Conservation (phyloP, 2,113 vertebrate species). For the Erpornis zantholeuca region DNA sequence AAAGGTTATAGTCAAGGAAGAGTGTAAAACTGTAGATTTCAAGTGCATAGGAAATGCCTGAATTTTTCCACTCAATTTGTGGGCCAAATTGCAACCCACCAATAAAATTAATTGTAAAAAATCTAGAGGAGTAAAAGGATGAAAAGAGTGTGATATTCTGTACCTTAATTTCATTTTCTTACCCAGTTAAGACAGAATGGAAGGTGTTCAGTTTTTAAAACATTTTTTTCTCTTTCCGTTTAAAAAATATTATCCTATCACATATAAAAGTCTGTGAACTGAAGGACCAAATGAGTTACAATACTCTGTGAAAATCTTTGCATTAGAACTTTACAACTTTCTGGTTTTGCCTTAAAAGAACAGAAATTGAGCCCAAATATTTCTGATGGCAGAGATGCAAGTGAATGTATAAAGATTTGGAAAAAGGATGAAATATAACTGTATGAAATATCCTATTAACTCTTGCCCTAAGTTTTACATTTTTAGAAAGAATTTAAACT, state of each 20-base stretch:
- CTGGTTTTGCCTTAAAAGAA: neutral
- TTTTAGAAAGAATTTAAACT: conserved; percentile 73
- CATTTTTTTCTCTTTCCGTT: neutral
- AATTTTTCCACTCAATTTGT: neutral
- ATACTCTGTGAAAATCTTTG: neutral
- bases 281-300: neutral
- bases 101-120: neutral
- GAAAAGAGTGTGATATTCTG: neutral
- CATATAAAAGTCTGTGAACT: neutral
- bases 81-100: neutral
- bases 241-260: neutral
- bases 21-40: neutral
- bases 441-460: conserved; percentile 74
- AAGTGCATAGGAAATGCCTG: neutral
- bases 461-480: conserved; percentile 68
- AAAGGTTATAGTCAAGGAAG: neutral
- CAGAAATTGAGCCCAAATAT: conserved; percentile 30
- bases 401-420: conserved; percentile 60
- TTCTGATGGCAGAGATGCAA: conserved; percentile 52
- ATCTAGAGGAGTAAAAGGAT: neutral
- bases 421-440: conserved; percentile 61
- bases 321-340: neutral
- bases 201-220: neutral
- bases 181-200: neutral
- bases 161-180: neutral